phyloP scores from a whole-genome alignment of 2,797 vertebrate genomes.

The Cirrhinus mrigala region DNA sequence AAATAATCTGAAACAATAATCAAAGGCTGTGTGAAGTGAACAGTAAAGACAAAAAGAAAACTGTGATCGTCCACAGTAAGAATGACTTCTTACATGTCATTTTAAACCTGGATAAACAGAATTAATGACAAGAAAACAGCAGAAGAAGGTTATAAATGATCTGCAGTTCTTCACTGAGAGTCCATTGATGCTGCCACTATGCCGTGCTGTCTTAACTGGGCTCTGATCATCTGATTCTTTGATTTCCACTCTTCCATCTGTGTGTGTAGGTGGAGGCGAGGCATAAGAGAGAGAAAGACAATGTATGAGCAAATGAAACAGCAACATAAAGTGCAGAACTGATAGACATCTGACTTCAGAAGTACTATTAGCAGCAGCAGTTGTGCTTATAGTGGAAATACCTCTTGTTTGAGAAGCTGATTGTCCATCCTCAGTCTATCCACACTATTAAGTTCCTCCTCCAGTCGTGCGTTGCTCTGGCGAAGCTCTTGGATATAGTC shows the following conservation, averaged over 20 bases:
- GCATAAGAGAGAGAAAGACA: not conserved
- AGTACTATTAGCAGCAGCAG: not conserved
- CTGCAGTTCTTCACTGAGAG: slow-evolving; percentile 72
- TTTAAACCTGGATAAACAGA: slow-evolving; percentile 1
- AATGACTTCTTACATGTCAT: slow-evolving; percentile 5
- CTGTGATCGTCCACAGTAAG: not conserved
- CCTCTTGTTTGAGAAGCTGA: slow-evolving; percentile 91
- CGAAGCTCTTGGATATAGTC: slow-evolving; percentile 95
- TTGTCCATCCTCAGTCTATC: slow-evolving; percentile 92
- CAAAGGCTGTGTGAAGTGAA: slow-evolving; percentile 3
- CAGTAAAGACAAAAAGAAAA: not conserved
- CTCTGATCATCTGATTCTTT: slow-evolving; percentile 83
- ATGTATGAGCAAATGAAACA: not conserved
- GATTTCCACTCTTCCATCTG: slow-evolving; percentile 85
- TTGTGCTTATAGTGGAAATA: not conserved
- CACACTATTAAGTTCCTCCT: slow-evolving; percentile 84
- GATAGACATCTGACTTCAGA: not conserved
- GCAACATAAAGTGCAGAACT: not conserved
- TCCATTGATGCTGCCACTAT: slow-evolving; percentile 78
- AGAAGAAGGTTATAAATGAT: not conserved
- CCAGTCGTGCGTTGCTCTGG: slow-evolving; percentile 88
- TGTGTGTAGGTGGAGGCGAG: not conserved
- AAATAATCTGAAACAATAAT: slow-evolving; percentile 25
- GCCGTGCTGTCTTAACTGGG: slow-evolving; percentile 79
- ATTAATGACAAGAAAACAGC: not conserved